Conservation (phyloP, 2,113 vertebrate genomes). For the Channa maculata region DNA sequence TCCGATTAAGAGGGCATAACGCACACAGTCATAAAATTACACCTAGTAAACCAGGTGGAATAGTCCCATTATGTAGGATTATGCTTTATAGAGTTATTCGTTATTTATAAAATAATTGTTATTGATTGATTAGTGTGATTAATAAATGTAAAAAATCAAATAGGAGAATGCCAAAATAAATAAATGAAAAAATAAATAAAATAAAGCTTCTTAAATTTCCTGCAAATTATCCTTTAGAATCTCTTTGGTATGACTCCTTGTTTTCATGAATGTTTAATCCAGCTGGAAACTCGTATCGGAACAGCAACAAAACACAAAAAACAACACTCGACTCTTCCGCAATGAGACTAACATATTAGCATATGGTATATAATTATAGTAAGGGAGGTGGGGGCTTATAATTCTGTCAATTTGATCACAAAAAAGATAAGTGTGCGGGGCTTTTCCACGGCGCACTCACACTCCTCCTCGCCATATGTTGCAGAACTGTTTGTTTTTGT, state of each 20-base stretch:
- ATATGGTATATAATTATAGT: background rate
- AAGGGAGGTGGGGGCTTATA: background rate
- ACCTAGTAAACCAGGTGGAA: slow-evolving; percentile 49
- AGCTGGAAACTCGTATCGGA: background rate
- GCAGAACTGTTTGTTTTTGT: background rate
- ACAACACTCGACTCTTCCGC: too few species aligned
- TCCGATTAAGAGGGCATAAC: slow-evolving; percentile 58
- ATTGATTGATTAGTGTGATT: slow-evolving; percentile 26
- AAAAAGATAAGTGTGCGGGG: background rate
- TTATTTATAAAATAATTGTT: background rate
- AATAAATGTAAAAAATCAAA: background rate
- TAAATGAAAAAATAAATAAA: background rate
- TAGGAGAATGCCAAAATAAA: background rate
- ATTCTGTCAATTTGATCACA: background rate
- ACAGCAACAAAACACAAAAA: too few species aligned
- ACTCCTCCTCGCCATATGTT: slow-evolving; percentile 17
- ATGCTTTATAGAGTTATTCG: slow-evolving; percentile 11
- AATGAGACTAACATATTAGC: background rate
- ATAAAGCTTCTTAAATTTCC: background rate
- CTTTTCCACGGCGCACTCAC: background rate
- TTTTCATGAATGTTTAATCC: background rate
- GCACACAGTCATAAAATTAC: slow-evolving; percentile 32
- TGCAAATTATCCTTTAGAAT: background rate
- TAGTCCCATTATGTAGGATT: slow-evolving; percentile 62
- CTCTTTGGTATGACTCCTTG: background rate